A percentile compares a stretch with the other conserved stretches of the same genome.
Evolutionary conservation across 2,797 vertebrate species (phyloP).

Genomic region (Xenops minutus): DNA sequence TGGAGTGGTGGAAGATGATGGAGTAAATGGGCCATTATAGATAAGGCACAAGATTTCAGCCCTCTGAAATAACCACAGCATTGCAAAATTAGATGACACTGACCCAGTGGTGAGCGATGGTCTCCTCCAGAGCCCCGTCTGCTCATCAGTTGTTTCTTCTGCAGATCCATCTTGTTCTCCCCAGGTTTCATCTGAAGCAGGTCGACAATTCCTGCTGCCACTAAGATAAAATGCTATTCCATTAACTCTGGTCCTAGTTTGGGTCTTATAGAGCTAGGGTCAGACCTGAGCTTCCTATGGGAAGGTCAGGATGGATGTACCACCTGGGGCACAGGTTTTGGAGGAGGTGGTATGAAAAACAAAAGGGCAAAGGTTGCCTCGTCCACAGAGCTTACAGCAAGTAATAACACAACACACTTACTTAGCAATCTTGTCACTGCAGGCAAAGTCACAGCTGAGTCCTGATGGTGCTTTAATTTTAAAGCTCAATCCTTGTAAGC

Average conservation of each 20-base stretch:
- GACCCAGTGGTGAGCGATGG: background rate
- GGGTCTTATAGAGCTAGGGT: background rate
- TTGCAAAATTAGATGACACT: background rate
- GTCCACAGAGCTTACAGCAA: background rate
- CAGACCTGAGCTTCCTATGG: background rate
- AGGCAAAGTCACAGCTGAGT: slow-evolving; percentile 8
- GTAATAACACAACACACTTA: background rate
- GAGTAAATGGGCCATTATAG: background rate
- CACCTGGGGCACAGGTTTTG: background rate
- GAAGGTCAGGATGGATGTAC: background rate
- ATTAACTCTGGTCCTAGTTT: background rate
- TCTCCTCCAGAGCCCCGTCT: background rate
- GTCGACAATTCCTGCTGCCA: background rate
- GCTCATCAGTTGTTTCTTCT: background rate
- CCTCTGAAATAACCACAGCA: background rate
- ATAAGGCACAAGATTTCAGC: background rate
- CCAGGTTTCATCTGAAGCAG: background rate
- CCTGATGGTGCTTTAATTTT: slow-evolving; percentile 16
- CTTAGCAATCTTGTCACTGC: background rate
- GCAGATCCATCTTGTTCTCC: background rate
- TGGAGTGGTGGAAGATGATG: background rate
- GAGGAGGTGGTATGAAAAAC: background rate
- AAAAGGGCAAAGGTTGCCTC: background rate
- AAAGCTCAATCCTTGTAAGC: background rate
- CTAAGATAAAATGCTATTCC: background rate